Percentiles rank a stretch among this genome's conserved stretches.
Conservation (phyloP, 2,888 invertebrate species). For the Hypselothyrea guttata region DNA sequence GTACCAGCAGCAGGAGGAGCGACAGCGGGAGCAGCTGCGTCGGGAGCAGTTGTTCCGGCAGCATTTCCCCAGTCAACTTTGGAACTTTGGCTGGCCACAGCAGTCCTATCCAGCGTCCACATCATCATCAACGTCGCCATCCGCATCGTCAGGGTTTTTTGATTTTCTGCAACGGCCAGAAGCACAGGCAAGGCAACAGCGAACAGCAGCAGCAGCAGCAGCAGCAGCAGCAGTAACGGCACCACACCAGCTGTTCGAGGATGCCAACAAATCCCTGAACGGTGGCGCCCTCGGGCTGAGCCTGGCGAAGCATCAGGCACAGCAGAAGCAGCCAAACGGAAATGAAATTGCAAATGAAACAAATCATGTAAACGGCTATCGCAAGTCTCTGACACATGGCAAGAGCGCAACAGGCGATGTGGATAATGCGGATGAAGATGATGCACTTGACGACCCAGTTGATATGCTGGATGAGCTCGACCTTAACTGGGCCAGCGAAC, state of each 20-base stretch:
- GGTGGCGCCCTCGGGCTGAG: conserved; percentile 30
- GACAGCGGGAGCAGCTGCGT: conserved; percentile 45
- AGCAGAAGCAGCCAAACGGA: conserved; percentile 45
- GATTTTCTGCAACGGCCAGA: conserved; percentile 60
- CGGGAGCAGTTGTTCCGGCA: conserved; percentile 57
- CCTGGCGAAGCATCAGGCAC: conserved; percentile 44
- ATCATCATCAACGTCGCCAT: conserved; percentile 20
- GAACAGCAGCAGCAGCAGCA: conserved; percentile 21
- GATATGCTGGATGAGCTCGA: conserved; percentile 38
- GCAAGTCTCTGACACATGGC: conserved; percentile 32
- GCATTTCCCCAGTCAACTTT: conserved; percentile 63
- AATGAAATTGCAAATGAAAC: conserved; percentile 71
- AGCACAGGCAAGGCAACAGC: conserved; percentile 16
- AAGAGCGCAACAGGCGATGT: conserved; percentile 43
- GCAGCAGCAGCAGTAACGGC: conserved; percentile 19
- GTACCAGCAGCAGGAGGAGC: conserved; percentile 38
- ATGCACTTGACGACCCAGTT: conserved; percentile 22
- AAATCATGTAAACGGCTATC: conserved; percentile 60
- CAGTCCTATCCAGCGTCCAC: conserved; percentile 15
- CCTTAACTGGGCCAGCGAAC: conserved; percentile 45
- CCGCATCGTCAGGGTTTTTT: conserved; percentile 48
- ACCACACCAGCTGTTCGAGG: conserved; percentile 43
- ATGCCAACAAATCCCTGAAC: conserved; percentile 66
- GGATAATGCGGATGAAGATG: conserved; percentile 25
- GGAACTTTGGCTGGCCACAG: conserved; percentile 59